Percentiles rank a stretch among this genome's conserved stretches.
Evolutionary conservation across 2,797 vertebrate species (phyloP).

Genomic region (Enoplosus armatus): DNA sequence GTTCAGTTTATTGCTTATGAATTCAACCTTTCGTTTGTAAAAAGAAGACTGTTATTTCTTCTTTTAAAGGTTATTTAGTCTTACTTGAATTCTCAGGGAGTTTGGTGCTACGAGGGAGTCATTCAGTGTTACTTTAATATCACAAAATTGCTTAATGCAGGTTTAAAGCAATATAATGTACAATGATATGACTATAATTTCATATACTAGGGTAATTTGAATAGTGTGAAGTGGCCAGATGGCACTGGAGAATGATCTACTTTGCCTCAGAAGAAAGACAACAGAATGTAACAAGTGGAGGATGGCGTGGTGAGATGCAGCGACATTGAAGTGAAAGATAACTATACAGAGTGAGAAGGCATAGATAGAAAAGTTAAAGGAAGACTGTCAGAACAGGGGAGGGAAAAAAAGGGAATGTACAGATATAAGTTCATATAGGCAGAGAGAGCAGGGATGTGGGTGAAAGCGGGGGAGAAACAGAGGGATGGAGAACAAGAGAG

Average conservation of each 20-base stretch:
- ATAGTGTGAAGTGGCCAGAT: constrained; percentile 55
- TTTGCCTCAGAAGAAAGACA: constrained; percentile 46
- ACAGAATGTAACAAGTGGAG: constrained; percentile 51
- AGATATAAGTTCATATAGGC: constrained; percentile 3
- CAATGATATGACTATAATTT: constrained; percentile 21
- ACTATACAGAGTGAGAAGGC: constrained; percentile 36
- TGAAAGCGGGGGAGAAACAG: constrained; percentile 9
- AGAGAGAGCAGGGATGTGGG: background rate
- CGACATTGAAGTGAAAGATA: constrained; percentile 43
- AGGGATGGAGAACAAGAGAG: background rate
- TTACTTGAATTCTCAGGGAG: background rate
- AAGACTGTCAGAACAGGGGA: background rate
- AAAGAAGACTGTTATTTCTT: too few species aligned
- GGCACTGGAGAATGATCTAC: constrained; percentile 55
- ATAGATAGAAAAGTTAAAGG: constrained; percentile 29
- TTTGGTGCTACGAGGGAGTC: background rate
- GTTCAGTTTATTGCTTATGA: background rate
- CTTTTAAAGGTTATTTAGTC: background rate
- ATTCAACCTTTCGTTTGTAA: constrained; percentile 1
- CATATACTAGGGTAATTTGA: constrained; percentile 26
- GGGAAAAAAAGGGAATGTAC: background rate
- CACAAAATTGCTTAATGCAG: constrained; percentile 48
- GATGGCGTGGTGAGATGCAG: constrained; percentile 44
- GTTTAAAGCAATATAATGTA: constrained; percentile 37
- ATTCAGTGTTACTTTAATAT: constrained; percentile 12